Conservation (phyloP, 2,797 vertebrate genomes). For the Euthynnus affinis region DNA sequence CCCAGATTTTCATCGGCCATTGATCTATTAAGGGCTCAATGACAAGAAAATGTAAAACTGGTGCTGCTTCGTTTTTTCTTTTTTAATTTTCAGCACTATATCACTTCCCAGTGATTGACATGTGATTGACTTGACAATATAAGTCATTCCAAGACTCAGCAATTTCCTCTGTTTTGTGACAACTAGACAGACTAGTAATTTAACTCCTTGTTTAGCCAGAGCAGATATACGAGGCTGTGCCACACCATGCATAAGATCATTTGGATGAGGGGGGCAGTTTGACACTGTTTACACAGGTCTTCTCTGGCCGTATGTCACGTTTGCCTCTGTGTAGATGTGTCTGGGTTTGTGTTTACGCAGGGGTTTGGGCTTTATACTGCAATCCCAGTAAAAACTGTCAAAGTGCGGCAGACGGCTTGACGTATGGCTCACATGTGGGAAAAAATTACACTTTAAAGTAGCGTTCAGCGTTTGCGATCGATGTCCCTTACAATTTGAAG, state of each 20-base stretch:
- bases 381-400: constrained; percentile 68
- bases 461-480: constrained; percentile 30
- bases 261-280: constrained; percentile 28
- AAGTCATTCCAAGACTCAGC: not conserved
- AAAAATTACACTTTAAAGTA: constrained; percentile 50
- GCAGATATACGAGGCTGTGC: constrained; percentile 27
- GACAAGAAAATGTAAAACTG: not conserved
- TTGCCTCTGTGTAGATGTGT: constrained; percentile 54
- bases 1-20: not conserved
- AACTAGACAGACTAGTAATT: constrained; percentile 7
- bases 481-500: constrained; percentile 53
- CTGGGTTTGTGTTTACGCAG: constrained; percentile 71
- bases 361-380: constrained; percentile 51
- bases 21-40: not conserved
- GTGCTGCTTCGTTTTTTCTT: not conserved
- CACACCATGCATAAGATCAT: constrained; percentile 11
- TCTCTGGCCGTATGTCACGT: constrained; percentile 51
- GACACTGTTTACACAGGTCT: constrained; percentile 69
- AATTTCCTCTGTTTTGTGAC: not conserved
- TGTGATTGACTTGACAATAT: not conserved
- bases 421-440: constrained; percentile 59
- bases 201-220: constrained; percentile 40
- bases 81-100: not conserved
- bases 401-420: constrained; percentile 50
- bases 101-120: not conserved